These are phyloP conservation scores for Misgurnus anguillicaudatus DNA, from an alignment of 2,113 vertebrate species.

Conservation along the genomic window DNA sequence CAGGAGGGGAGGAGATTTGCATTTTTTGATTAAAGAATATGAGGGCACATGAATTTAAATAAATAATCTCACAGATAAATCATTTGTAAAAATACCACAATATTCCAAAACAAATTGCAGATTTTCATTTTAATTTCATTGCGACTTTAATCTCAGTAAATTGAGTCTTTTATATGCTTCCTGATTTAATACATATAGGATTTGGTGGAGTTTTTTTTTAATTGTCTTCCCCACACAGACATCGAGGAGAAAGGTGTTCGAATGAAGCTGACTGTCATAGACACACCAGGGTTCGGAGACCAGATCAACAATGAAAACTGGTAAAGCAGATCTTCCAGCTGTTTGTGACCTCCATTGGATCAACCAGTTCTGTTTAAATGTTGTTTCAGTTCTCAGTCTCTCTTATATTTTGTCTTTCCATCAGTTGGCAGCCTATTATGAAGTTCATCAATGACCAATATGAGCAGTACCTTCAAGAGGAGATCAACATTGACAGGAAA, in stretches of 20 bases:
- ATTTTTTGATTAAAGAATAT: too few species aligned
- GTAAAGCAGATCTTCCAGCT: conserved; percentile 63
- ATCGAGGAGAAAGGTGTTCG: conserved; percentile 97
- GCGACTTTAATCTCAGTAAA: neutral
- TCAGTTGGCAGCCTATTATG: conserved; percentile 98
- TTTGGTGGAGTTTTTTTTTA: neutral
- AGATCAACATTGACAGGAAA: conserved; percentile 94
- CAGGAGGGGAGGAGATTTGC: too few species aligned
- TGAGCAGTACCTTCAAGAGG: conserved; percentile 95
- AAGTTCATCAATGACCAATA: conserved; percentile 98
- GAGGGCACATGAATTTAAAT: too few species aligned
- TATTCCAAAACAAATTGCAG: too few species aligned
- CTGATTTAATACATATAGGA: neutral
- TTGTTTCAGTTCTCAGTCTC: neutral
- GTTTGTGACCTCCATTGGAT: neutral
- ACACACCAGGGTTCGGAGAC: conserved; percentile 96
- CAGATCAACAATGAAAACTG: conserved; percentile 99
- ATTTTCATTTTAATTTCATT: too few species aligned
- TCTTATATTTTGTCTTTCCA: conserved; percentile 10
- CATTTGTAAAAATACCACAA: too few species aligned
- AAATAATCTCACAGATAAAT: too few species aligned
- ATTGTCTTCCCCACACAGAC: conserved; percentile 71
- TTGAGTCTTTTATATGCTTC: neutral
- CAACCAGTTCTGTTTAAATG: neutral
- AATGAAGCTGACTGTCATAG: conserved; percentile 97